Evolutionary conservation across 2,888 invertebrate genomes (phyloP), one percentile per base, ranked within the genome.

Genomic region (Netelia virgata): DNA sequence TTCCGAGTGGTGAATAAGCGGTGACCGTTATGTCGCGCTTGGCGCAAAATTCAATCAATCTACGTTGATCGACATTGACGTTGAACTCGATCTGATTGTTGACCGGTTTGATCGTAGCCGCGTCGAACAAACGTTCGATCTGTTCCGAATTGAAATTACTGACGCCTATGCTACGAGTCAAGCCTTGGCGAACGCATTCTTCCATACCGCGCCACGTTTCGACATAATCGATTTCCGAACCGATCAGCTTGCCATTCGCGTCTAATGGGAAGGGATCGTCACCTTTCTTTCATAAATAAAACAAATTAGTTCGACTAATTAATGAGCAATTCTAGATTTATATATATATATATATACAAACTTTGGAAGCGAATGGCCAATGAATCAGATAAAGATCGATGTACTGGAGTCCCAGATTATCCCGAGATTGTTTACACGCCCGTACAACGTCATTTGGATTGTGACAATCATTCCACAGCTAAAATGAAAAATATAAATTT

Each of bases 371-470:
- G 92, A 97, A 95, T 0, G 98, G 98, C 98, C 98, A 98, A 93
- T 98, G 98, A 18, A 98, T 97, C 6, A 98, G 95, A 91, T 98
- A 98, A 66, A 98, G 94, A 93, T 98, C 98, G 41, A 98, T 90
- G 91, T 98, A 98, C 0, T 95, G 94, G 10, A 96, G 86, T 2
- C 94, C 94, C 11, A 96, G 93, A 82, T 94, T 94, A 28, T 93
- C 90, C 41, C 90, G 66, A 0, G 91, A 91, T 41, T 16, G 69
- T 53, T 89, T 89, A 63, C 91, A 91, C 0, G 87, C 79, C 10
- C 89, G 85, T 8, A 90, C 87, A 6, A 91, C 90, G 0, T 61
- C 14, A 5, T 88, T 82, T 23, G 68, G 86, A 94, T 11, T 97
- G 89, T 63, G 96, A 95, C 14, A 98, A 94, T 94, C 97, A 95